Base-by-base conservation (phyloP, 2,113 vertebrate genomes). In the Colistium nudipinnis region DNA sequence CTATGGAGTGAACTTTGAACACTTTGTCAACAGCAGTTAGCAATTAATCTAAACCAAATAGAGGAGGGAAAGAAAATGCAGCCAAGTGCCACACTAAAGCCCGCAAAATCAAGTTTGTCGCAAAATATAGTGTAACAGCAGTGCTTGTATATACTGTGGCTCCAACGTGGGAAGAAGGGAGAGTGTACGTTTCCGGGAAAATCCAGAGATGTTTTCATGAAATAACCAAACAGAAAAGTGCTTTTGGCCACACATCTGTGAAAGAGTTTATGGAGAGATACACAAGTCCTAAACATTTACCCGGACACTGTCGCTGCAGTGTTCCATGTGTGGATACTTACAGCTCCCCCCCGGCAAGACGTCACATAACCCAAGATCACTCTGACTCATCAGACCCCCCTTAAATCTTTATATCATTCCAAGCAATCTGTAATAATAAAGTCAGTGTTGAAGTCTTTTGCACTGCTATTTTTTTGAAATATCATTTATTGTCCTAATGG, bases 51-150 rank as follows among this genome's bases (percentile, higher is more conserved):
- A 20, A 16, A 20, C 20, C 35, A 43, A 41, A 24, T 10, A 6
- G 10, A 0, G 13, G n/a, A 6, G 10, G 0, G 13, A 22, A 38
- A n/a, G 36, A 19, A 19, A 20, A 22, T 0, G 2, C 1, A 17
- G 8, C 20, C 25, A 17, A 17, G 11, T 19, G n/a, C 31, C 14
- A 38, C 17, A 41, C 6, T 10, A 11, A 31, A 59, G 33, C 12
- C 33, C 24, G n/a, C n/a, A 16, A 24, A 36, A n/a, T n/a, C n/a
- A n/a, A n/a, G n/a, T n/a, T n/a, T 25, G 27, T 49, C 35, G 27
- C 25, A 51, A 24, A 28, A 61, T 39, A 43, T 35, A 43, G 7
- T 22, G 33, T 3, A 25, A 35, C 17, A 49, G 10, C 1, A 3
- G 25, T 8, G 6, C 10, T n/a, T n/a, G n/a, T n/a, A 3, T 8